Base-by-base conservation (phyloP, 2,888 invertebrate genomes). In the Xanthorhoe spadicearia region DNA sequence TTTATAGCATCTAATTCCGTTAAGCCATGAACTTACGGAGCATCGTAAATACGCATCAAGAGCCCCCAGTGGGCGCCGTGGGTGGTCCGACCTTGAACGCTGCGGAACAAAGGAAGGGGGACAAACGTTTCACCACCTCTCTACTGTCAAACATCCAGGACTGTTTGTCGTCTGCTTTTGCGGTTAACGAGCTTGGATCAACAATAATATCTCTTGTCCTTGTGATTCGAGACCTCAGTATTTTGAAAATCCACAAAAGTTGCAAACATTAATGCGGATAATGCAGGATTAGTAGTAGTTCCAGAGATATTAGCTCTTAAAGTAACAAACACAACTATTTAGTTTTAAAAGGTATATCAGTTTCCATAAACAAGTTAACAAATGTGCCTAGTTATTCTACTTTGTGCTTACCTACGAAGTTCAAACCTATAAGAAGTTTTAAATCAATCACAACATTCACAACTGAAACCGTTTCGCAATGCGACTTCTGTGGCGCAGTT, bases 21-120 rank as follows among this genome's bases (percentile, higher is more conserved):
- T 65, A 61, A 71, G 71, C 72, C 71, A 68, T 71, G 73, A 70
- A 66, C 70, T 69, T 72, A 58, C 59, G 53, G 19, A 71, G 74
- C 70, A 74, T 74, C 74, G 74, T 74, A 77, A 72, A 76, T 72
- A 73, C 71, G 74, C 74, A 81, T 76, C 72, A 73, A 71, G 70
- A 63, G 61, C 71, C 28, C 68, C 65, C 65, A 50, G 52, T 63
- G 64, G 52, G 66, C 64, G 61, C 61, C 51, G 68, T 65, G 74
- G 74, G 75, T 65, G 72, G 73, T 15, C 57, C 71, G 83, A 75
- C 88, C 88, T 88, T 89, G 86, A 82, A 78, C 71, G 78, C 70
- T 67, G 68, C 57, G 64, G 76, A 83, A 87, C 87, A 85, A 84
- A 84, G 82, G 75, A 74, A 74, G 81, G 79, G 79, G 78, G 74